Base-by-base conservation (phyloP, 2,797 vertebrate species). In the Psittacula derbiana region DNA sequence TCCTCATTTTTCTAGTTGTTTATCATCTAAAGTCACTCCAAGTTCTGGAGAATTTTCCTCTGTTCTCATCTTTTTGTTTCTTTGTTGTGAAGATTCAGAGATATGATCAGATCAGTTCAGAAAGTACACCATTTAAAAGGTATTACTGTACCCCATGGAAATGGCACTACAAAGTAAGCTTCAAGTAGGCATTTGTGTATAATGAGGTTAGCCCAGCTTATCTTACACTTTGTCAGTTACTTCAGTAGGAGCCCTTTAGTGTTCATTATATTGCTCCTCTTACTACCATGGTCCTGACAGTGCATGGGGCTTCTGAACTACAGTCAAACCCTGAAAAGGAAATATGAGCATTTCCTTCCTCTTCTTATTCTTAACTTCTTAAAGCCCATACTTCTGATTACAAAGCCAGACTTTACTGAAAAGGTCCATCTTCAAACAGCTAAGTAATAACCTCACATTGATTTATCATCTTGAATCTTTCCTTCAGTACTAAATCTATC, bases 401-500 rank as follows among this genome's bases (percentile, higher is more conserved):
- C 46, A 87, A 82, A 92, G 91, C 57, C 93, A 95, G 79, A 82
- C 64, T 65, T 83, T 16, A 52, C 40, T 44, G 53, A 80, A 93
- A 74, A 86, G 25, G 61, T 80, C 65, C 49, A 40, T 30, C 87
- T 93, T 94, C 80, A 92, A 91, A 92, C 87, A 78, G 41, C 33
- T 38, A 16, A 78, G 31, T 71, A 95, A 83, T 88, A 88, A 80
- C 75, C 75, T 78, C 67, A 30, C 76, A 82, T 20, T 65, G 79
- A 96, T 90, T 96, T 94, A 94, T 94, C 87, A 94, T 83, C 93
- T 86, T 44, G 33, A 64, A 49, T 65, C 47, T 83, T 95, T 89
- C 78, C 76, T 86, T 47, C 8, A 11, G 21, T 79, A 72, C 75
- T 91, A 75, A 71, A 90, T 92, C 74, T 49, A 69, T 86, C 74